phyloP scores from a whole-genome alignment of 1,140 invertebrate species.

The Microplitis mediator region DNA sequence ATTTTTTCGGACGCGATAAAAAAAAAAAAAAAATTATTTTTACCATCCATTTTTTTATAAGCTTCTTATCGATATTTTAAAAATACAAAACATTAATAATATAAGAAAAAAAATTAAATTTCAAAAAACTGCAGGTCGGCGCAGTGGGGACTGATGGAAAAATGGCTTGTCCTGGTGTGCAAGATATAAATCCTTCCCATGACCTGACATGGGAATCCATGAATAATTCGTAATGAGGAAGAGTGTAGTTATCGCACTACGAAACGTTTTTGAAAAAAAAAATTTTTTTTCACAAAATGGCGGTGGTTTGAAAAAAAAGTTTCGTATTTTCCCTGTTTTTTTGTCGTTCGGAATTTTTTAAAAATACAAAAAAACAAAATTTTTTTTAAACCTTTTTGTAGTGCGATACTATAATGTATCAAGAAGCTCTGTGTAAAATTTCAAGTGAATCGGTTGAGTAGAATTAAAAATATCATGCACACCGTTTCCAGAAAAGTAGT shows the following conservation, averaged over 20 bases:
- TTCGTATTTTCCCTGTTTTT: not conserved
- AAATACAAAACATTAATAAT: too few relatives aligned
- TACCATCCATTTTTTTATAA: too few relatives aligned
- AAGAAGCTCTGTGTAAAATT: constrained; percentile 3
- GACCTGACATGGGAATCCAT: not conserved
- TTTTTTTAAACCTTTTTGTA: too few relatives aligned
- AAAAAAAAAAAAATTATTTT: too few relatives aligned
- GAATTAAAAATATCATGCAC: constrained; percentile 11
- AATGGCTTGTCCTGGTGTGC: not conserved
- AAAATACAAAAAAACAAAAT: not conserved
- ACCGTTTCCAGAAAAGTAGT: too few relatives aligned
- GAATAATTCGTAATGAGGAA: constrained; percentile 12
- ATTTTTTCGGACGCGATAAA: too few relatives aligned
- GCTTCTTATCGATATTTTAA: too few relatives aligned
- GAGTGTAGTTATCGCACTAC: not conserved
- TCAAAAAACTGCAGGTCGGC: too few relatives aligned
- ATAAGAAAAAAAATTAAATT: too few relatives aligned
- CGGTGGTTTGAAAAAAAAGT: not conserved
- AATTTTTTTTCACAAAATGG: constrained; percentile 10
- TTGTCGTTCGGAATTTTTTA: not conserved
- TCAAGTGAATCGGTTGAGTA: constrained; percentile 11
- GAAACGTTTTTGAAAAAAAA: not conserved
- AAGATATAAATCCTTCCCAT: not conserved
- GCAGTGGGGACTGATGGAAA: too few relatives aligned
- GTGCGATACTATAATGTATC: not conserved